Evolutionary conservation across 2,113 vertebrate species (phyloP).

Genomic region (Eidolon helvum): DNA sequence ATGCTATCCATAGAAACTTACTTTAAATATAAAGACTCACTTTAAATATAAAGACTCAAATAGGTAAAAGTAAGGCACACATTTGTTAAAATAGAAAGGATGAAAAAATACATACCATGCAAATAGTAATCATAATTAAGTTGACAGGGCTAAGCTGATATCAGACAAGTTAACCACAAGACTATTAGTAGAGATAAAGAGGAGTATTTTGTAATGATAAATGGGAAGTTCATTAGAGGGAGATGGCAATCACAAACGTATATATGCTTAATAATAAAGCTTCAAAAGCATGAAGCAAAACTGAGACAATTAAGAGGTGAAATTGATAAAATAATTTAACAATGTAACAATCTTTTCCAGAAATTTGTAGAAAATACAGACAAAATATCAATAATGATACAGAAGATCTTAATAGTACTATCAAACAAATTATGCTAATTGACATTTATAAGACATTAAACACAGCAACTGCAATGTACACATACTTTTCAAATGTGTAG

Average conservation of each 20-base stretch:
- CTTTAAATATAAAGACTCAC: not conserved
- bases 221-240: not conserved
- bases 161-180: not conserved
- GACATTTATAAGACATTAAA: not conserved
- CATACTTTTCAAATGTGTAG: not conserved
- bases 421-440: not conserved
- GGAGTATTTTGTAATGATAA: not conserved
- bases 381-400: not conserved
- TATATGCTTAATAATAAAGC: not conserved
- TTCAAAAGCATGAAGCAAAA: not conserved
- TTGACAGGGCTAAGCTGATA: not conserved
- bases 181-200: not conserved
- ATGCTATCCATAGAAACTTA: not conserved
- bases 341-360: not conserved
- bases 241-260: not conserved
- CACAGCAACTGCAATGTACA: not conserved
- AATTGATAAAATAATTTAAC: not conserved
- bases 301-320: not conserved
- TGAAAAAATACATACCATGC: not conserved
- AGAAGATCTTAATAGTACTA: not conserved
- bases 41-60: not conserved
- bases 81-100: not conserved
- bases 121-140: not conserved
- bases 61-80: not conserved
- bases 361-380: not conserved